phyloP scores from a whole-genome alignment of 37 sponge, comb jelly and placozoan species.

The Theonella swinhoei region DNA sequence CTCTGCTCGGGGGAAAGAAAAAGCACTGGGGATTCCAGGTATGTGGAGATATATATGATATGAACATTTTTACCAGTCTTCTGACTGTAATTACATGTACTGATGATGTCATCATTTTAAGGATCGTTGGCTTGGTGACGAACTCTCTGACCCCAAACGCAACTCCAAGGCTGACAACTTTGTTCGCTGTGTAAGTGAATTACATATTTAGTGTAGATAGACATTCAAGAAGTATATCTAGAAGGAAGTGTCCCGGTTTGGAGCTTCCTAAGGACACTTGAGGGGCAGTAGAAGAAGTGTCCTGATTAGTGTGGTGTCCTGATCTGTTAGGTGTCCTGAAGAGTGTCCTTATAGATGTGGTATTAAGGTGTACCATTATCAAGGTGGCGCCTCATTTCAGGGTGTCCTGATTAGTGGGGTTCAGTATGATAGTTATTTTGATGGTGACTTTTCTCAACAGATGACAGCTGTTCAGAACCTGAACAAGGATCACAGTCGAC shows the following conservation, averaged over 20 bases:
- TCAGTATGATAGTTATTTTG: neutral
- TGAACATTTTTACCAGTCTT: no score
- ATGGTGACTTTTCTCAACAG: constrained; percentile 7
- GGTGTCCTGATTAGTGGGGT: neutral
- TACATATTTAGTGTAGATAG: neutral
- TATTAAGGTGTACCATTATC: no score
- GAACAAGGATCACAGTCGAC: constrained; percentile 30
- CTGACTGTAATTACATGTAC: no score
- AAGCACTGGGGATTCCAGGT: constrained; percentile 31
- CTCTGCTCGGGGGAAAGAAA: constrained; percentile 45
- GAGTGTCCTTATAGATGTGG: neutral
- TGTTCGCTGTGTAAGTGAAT: constrained; percentile 29
- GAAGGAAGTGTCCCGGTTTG: no score
- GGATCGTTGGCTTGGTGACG: constrained; percentile 63
- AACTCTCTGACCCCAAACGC: constrained; percentile 21
- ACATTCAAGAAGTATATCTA: neutral
- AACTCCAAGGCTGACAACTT: constrained; percentile 33
- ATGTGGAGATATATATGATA: no score
- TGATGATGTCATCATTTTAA: neutral
- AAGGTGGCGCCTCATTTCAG: no score
- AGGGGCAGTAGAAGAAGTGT: no score
- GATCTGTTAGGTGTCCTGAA: no score
- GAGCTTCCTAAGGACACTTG: no score
- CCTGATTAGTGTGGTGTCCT: no score
- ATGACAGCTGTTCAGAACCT: constrained; percentile 39